Evolutionary conservation across 2,797 vertebrate species (phyloP).

Genomic region (Peromyscus attwateri): DNA sequence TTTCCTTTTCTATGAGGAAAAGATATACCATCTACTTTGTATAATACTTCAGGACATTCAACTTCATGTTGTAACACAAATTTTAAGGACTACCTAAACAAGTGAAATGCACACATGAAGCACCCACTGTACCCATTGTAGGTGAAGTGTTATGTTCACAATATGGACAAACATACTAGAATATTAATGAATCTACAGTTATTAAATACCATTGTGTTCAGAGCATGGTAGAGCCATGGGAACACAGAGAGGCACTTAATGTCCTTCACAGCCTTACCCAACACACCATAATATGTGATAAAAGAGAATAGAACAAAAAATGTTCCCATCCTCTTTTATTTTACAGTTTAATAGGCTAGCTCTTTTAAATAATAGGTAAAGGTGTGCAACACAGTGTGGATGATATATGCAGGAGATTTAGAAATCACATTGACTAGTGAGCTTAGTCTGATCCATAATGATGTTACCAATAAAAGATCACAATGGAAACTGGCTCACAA

Average conservation of each 20-base stretch:
- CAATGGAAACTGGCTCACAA: neutral
- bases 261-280: neutral
- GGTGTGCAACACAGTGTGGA: neutral
- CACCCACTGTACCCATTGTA: neutral
- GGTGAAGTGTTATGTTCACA: neutral
- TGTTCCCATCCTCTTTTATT: neutral
- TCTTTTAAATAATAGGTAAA: neutral
- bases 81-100: neutral
- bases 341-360: neutral
- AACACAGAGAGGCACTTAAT: neutral
- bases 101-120: neutral
- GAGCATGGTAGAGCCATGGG: neutral
- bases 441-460: neutral
- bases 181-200: neutral
- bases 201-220: neutral
- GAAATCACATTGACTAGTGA: neutral
- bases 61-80: neutral
- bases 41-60: neutral
- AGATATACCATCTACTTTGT: neutral
- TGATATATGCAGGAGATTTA: neutral
- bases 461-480: neutral
- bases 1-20: slow-evolving; percentile 48
- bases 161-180: neutral
- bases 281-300: neutral
- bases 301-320: neutral